Percentiles rank a stretch among this genome's conserved stretches.
phyloP scores from a whole-genome alignment of 2,888 invertebrate species.

The Chaitophorus viminalis region DNA sequence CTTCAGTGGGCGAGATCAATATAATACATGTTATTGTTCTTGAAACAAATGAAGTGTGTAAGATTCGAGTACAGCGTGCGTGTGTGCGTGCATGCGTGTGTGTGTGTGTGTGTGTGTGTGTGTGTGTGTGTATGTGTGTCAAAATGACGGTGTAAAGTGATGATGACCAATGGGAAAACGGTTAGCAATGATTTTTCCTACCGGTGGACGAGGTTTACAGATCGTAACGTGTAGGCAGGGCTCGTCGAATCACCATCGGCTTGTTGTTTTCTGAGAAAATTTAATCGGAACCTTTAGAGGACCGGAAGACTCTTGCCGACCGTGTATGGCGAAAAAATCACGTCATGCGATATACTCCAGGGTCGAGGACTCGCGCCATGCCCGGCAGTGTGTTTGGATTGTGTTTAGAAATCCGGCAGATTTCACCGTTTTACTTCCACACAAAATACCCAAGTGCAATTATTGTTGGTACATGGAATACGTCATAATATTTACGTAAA shows the following conservation, averaged over 20 bases:
- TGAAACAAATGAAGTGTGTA: conserved; percentile 7
- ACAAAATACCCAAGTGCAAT: too few species aligned
- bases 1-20: conserved; percentile 7
- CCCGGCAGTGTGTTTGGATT: too few species aligned
- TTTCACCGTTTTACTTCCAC: neutral
- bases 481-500: too few species aligned
- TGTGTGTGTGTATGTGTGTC: neutral
- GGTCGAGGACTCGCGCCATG: neutral
- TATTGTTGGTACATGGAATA: neutral
- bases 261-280: neutral
- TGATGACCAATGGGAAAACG: neutral
- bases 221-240: neutral
- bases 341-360: neutral
- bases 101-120: neutral
- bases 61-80: neutral
- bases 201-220: neutral
- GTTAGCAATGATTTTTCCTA: neutral
- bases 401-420: neutral
- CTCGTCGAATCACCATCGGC: neutral
- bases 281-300: neutral
- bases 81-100: too few species aligned
- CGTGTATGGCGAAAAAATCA: neutral
- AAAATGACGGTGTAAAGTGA: neutral
- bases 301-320: neutral
- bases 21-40: conserved; percentile 5